Conservation (phyloP, 2,113 vertebrate species). For the Cepphus grylle region DNA sequence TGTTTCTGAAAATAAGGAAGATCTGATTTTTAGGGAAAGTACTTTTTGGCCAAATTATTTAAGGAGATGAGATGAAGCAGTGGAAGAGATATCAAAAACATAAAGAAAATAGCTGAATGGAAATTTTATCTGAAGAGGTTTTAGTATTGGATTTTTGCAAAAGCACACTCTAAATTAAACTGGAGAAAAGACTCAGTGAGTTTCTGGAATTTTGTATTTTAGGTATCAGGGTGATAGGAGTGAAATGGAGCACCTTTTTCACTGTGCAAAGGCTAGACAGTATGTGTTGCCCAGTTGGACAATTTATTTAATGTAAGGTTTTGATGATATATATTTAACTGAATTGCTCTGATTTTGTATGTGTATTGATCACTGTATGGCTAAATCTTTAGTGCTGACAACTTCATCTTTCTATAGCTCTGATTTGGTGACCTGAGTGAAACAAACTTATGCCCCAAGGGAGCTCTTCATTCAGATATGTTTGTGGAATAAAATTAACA, state of each 20-base stretch:
- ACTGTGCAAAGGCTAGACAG: not conserved
- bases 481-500: not conserved
- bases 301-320: not conserved
- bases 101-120: not conserved
- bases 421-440: not conserved
- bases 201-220: not conserved
- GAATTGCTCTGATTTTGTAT: not conserved
- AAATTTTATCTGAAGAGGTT: not conserved
- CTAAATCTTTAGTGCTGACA: not conserved
- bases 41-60: not conserved
- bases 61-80: not conserved
- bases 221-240: not conserved
- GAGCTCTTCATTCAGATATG: not conserved
- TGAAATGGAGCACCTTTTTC: not conserved
- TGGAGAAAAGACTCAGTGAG: not conserved
- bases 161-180: not conserved
- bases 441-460: not conserved
- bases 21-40: not conserved
- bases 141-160: not conserved
- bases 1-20: not conserved
- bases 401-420: not conserved
- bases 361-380: not conserved
- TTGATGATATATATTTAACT: not conserved
- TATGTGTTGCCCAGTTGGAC: not conserved
- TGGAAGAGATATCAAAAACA: not conserved